Evolutionary conservation across 2,113 vertebrate species (phyloP), one percentile per base, ranked within the genome.

Genomic region (Craseonycteris thonglongyai): DNA sequence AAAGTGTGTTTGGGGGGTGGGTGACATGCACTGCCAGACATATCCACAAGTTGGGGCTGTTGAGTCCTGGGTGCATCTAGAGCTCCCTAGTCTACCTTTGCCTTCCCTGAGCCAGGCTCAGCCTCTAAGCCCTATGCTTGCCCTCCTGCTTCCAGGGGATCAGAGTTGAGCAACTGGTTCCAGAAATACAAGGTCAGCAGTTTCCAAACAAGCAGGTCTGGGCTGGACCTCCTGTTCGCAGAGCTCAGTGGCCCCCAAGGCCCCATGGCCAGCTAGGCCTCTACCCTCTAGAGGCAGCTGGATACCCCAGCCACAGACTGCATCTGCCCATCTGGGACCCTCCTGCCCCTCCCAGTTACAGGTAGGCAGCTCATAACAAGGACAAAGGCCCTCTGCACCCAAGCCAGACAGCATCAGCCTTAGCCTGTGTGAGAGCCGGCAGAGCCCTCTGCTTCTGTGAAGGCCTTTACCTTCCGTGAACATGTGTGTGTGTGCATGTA

Each of bases 401-500:
- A 7, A 4, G 18, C 45, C 71, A 14, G 71, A 9, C 1, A 85
- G 21, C 49, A 33, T 38, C 47, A 24, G 26, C 78, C 1, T 61
- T 40, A 15, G 15, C n/a, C 54, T 24, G 63, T 22, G 12, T 11
- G 21, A 56, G 7, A 59, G 49, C 28, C 38, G 30, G 33, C 54
- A 19, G 38, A 18, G 19, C 0, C 45, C 35, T 5, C 45, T 58
- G 33, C 74, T 59, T 33, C 42, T 19, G 7, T 18, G 5, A 30
- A 21, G 3, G 38, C 14, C 56, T 49, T 69, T 6, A 12, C 30
- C 33, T 63, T n/a, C 65, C 7, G 1, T 5, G 8, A 49, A 10
- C 2, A 0, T 1, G 1, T 1, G 30, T 7, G 19, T 33, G 45
- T 3, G 7, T 49, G 45, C 22, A 0, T 21, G 26, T 28, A 5